Evolutionary conservation across 2,888 invertebrate genomes (phyloP).

Genomic region (Cabera pusaria): DNA sequence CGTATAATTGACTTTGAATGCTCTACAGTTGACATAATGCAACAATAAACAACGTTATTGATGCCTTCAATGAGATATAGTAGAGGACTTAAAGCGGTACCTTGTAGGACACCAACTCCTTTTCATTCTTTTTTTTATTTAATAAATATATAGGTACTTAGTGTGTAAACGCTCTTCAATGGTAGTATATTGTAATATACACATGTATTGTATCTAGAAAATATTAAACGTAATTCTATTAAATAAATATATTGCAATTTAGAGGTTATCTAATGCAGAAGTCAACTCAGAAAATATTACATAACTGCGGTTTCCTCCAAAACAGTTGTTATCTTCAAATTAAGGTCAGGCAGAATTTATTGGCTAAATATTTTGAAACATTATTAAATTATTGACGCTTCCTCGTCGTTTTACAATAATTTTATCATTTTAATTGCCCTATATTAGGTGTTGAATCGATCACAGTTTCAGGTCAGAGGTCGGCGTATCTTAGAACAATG

Average conservation of each 20-base stretch:
- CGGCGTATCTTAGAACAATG: constrained; percentile 18
- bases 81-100: constrained; percentile 12
- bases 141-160: no score
- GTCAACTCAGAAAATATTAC: constrained; percentile 14
- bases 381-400: constrained; percentile 11
- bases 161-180: no score
- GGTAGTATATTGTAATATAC: no score
- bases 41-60: constrained; percentile 3
- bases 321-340: constrained; percentile 15
- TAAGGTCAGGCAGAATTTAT: constrained; percentile 18
- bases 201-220: no score
- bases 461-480: constrained; percentile 12
- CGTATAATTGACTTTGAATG: constrained; percentile 27
- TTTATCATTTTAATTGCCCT: constrained; percentile 31
- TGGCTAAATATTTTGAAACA: constrained; percentile 22
- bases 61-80: constrained; percentile 4
- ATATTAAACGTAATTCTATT: no score
- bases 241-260: constrained; percentile 3
- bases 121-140: no score
- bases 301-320: constrained; percentile 3
- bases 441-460: constrained; percentile 29
- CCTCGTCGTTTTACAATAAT: constrained; percentile 16
- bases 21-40: constrained; percentile 9
- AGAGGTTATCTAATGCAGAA: constrained; percentile 15
- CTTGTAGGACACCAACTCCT: constrained; percentile 18